A percentile compares a stretch with the other conserved stretches of the same genome.
Conservation (phyloP, 35 echinoderm and acorn worm genomes). For the Lytechinus variegatus region DNA sequence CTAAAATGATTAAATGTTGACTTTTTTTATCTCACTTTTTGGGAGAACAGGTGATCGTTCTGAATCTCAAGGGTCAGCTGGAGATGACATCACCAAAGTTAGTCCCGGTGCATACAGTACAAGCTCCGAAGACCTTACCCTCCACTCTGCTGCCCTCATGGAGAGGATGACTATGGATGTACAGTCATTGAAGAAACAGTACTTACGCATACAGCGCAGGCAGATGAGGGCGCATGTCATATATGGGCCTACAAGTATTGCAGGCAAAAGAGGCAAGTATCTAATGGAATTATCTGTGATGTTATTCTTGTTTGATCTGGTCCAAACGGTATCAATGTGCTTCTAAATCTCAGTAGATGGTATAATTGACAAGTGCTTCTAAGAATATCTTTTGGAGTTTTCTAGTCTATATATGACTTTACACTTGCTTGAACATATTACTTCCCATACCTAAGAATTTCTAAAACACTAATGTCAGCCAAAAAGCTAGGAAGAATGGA, state of each 20-base stretch:
- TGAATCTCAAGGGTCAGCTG: conserved; percentile 44
- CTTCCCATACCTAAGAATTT: too few relatives aligned
- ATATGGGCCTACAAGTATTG: conserved; percentile 78
- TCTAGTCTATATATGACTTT: too few relatives aligned
- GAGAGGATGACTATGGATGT: conserved; percentile 97
- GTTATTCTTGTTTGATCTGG: too few relatives aligned
- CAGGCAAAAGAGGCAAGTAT: conserved; percentile 58
- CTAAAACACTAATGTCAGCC: too few relatives aligned
- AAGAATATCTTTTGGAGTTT: too few relatives aligned
- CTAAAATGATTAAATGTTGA: neutral
- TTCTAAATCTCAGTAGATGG: too few relatives aligned
- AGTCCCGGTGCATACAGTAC: conserved; percentile 91
- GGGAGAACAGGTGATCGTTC: conserved; percentile 60
- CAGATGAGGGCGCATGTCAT: conserved; percentile 94
- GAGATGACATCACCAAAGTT: conserved; percentile 81
- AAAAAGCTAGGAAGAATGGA: too few relatives aligned
- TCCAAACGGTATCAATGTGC: too few relatives aligned
- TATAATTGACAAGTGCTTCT: too few relatives aligned
- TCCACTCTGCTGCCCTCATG: conserved; percentile 86
- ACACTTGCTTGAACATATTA: too few relatives aligned
- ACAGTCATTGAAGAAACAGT: conserved; percentile 92
- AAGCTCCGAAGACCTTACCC: conserved; percentile 58
- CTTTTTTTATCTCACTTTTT: neutral
- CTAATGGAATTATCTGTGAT: too few relatives aligned
- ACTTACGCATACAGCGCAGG: conserved; percentile 87